Base-by-base conservation (phyloP, 2,888 invertebrate species). In the Pammene aurita region DNA sequence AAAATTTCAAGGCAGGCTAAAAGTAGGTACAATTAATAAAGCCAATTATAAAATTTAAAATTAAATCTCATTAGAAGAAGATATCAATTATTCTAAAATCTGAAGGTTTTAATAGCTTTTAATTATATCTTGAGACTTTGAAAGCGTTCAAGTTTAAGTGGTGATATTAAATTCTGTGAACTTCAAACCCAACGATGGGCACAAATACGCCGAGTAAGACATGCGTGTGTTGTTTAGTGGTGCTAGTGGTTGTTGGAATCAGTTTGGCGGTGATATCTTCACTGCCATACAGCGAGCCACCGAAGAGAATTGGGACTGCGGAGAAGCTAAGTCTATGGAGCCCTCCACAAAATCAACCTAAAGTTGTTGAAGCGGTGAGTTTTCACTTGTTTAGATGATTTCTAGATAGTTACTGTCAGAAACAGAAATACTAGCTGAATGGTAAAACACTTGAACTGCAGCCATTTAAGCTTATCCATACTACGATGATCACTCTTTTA, bases 141-240 rank as follows among this genome's bases (percentile, higher is more conserved):
- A 52, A 58, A 64, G 58, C 52, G 6, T 61, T 64, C 60, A 60
- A 68, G 54, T 69, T 65, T 55, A 60, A 68, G 69, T 60, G 63
- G 63, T 38, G 57, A 64, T 58, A 69, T 69, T 64, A 69, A 60
- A 55, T 63, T 46, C 34, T 48, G 26, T 41, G 62, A 52, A 62
- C 48, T 38, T 48, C 18, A 62, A 41, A 41, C 35, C 52, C 10
- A 41, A 62, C 62, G 34, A 92, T 92, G 91, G 90, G 92, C 63
- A 90, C 90, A 88, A 89, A 90, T 7, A 83, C 89, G 65, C 88
- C 91, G 0, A 79, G 78, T 38, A 90, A 89, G 83, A 74, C 88
- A 72, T 89, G 86, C 72, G 79, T 89, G 65, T 84, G 84, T 75
- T 80, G 80, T 0, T 73, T 90, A 46, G 72, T 87, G 0, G 6